Evolutionary conservation across 2,888 invertebrate genomes (phyloP), one percentile per base, ranked within the genome.

Genomic region (Globia sparganii): DNA sequence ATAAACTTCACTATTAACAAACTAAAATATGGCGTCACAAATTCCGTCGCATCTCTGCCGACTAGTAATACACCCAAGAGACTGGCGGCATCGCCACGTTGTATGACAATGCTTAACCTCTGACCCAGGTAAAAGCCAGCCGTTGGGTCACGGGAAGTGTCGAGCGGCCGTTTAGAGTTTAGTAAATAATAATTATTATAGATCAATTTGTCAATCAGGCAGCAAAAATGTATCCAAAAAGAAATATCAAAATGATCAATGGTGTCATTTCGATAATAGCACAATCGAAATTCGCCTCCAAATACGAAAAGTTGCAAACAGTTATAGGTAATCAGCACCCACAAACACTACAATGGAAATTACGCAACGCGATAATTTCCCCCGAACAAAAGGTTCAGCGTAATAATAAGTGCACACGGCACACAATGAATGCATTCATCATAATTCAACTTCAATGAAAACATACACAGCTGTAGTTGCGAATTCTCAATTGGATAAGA

Each of bases 371-470:
- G 90, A 93, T 92, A 92, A 95, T 94, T 93, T 94, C 87, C 88
- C 90, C 85, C 88, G 91, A 92, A 95, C 94, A 94, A 95, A 94
- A 94, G 94, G 91, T 93, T 89, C 91, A 89, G 88, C 87, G 88
- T 83, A 87, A 84, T 91, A 92, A 91, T 91, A 91, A 91, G 86
- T 92, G 88, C 89, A 91, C 90, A 89, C 83, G 15, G 77, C 64
- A 82, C 85, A 91, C 93, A 93, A 93, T 93, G 92, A 91, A 90
- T 91, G 92, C 92, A 93, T 93, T 93, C 93, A 93, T 92, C 93
- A 93, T 93, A 93, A 93, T 93, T 92, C 91, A 92, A 92, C 91
- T 88, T 90, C 92, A 94, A 92, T 92, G 92, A 91, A 93, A 91
- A 92, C 92, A 92, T 91, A 88, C 91, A 91, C 86, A 86, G 84